Evolutionary conservation across 2,113 vertebrate genomes (phyloP), one percentile per base, ranked within the genome.

Genomic region (Desmodus rotundus): DNA sequence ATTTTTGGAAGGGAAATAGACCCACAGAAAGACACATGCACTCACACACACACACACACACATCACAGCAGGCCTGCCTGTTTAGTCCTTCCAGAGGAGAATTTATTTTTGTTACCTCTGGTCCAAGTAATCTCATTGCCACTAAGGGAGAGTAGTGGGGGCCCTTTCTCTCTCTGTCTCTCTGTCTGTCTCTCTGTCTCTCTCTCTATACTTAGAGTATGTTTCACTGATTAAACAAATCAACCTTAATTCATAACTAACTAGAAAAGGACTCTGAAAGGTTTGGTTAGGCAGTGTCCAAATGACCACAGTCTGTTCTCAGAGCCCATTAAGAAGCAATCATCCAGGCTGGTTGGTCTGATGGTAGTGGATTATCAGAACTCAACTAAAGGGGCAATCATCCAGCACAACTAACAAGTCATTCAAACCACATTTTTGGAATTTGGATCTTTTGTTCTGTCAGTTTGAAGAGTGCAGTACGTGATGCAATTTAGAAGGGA

Each of bases 401-500:
- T 86, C 94, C 96, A 80, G 83, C 72, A 88, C 76, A 95, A 96
- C 95, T 96, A 97, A 93, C 83, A 97, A 98, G 97, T 96, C 96
- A 97, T 92, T 98, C 96, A 97, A 96, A 97, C 92, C 95, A 96
- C 89, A 96, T 98, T 98, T 98, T 96, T 84, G 97, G 97, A 98
- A 95, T 95, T 91, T 77, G 41, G 63, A 3, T 96, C 98, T 98
- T 98, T 98, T 98, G 97, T 98, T 98, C 98, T 98, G 98, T 98
- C 98, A 98, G 96, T 97, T 96, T 98, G 97, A 98, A 97, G 96
- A 98, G 97, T 94, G 97, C 91, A 73, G 96, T 87, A 17, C 97
- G 95, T 97, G 97, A 97, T 98, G 98, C 97, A 97, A 98, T 98
- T 98, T 98, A 98, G 98, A 98, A 97, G 61, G 97, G 97, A 98